A percentile compares a stretch with the other conserved stretches of the same genome.
These are phyloP conservation scores for Cheumatopsyche charites DNA, from an alignment of 1,140 invertebrate genomes.

Conservation along the genomic window DNA sequence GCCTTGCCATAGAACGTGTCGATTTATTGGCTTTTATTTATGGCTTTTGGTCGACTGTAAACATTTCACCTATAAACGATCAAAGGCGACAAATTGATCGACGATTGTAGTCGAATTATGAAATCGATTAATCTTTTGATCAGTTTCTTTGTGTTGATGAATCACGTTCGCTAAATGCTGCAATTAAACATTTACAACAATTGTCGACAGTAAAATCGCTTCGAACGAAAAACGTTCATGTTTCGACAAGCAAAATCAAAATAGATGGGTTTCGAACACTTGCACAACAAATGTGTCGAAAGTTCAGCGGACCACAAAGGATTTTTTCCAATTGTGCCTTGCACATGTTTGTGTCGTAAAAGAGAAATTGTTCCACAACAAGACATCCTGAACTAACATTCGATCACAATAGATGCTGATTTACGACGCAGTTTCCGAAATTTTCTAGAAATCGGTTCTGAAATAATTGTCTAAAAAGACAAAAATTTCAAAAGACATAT, in stretches of 20 bases:
- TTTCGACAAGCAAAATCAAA: too few species aligned
- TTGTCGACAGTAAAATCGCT: not conserved
- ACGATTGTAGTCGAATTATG: not conserved
- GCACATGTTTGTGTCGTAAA: too few species aligned
- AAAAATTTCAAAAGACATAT: not conserved
- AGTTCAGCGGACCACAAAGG: too few species aligned
- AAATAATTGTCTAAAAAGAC: not conserved
- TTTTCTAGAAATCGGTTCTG: slow-evolving; percentile 1
- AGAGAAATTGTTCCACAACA: too few species aligned
- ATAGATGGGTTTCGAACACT: too few species aligned
- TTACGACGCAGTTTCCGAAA: slow-evolving; percentile 14
- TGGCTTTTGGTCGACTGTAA: not conserved
- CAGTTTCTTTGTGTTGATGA: too few species aligned
- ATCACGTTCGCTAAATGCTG: too few species aligned
- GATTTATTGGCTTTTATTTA: not conserved
- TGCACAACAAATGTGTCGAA: too few species aligned
- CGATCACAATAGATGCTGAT: not conserved
- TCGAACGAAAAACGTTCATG: too few species aligned
- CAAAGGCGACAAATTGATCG: not conserved
- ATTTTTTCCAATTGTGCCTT: too few species aligned
- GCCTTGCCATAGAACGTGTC: slow-evolving; percentile 1
- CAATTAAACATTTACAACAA: not conserved
- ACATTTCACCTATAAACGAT: slow-evolving; percentile 11
- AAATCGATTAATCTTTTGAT: not conserved
- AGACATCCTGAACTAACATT: too few species aligned